Percentiles rank a stretch among this genome's conserved stretches.
These are phyloP conservation scores for Papilio elwesi DNA, from an alignment of 2,888 invertebrate genomes.

Conservation along the genomic window DNA sequence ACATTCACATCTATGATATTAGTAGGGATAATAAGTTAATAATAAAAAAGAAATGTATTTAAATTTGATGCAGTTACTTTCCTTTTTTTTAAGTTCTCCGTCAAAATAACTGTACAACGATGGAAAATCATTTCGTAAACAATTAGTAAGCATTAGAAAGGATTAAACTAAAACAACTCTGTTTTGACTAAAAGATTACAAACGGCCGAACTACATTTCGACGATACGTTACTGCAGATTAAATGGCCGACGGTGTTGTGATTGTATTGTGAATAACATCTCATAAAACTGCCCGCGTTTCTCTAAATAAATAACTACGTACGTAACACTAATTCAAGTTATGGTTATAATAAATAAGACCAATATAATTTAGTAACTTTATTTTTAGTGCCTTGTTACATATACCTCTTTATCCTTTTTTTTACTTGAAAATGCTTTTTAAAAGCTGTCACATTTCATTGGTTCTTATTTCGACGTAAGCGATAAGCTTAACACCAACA, in stretches of 20 bases:
- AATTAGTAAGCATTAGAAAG: not conserved
- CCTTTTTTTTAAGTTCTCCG: too few relatives aligned
- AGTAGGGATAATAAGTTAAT: too few relatives aligned
- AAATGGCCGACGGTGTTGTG: conserved; percentile 61
- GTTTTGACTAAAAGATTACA: conserved; percentile 56
- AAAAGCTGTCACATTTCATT: too few relatives aligned
- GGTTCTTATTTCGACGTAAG: too few relatives aligned
- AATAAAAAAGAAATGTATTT: too few relatives aligned
- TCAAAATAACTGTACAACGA: not conserved
- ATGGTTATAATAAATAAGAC: too few relatives aligned
- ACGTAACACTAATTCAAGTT: not conserved
- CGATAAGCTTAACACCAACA: not conserved
- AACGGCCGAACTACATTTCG: conserved; percentile 46
- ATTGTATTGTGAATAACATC: conserved; percentile 58
- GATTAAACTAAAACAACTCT: conserved; percentile 32
- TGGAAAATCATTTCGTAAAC: not conserved
- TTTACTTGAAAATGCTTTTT: too few relatives aligned
- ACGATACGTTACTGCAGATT: conserved; percentile 58
- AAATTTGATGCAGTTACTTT: too few relatives aligned
- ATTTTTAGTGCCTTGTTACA: too few relatives aligned
- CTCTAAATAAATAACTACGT: conserved; percentile 27
- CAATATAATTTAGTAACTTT: too few relatives aligned
- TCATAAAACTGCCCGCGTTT: conserved; percentile 49
- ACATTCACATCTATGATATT: too few relatives aligned
- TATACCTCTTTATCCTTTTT: too few relatives aligned